phyloP scores from a whole-genome alignment of 2,888 invertebrate genomes.

The Chesias legatella region DNA sequence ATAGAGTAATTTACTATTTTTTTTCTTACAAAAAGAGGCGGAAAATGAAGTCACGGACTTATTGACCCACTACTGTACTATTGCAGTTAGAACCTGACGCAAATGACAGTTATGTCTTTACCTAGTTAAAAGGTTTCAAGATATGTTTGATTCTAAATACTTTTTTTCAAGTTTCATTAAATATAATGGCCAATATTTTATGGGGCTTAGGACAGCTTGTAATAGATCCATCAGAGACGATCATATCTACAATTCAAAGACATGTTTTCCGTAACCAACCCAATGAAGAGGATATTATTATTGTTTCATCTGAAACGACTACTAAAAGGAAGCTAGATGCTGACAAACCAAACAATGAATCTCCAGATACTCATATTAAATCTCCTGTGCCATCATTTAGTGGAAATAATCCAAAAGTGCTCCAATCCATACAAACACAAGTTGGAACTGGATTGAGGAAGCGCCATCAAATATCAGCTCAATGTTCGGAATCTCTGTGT shows the following conservation, averaged over 20 bases:
- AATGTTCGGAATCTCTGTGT: slow-evolving; percentile 31
- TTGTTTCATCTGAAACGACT: slow-evolving; percentile 11
- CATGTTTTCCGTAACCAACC: slow-evolving; percentile 30
- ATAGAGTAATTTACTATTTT: too few relatives aligned
- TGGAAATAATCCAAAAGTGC: slow-evolving; percentile 7
- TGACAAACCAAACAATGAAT: not conserved
- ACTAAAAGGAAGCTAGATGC: not conserved
- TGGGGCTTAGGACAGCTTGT: slow-evolving; percentile 56
- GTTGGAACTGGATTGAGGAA: slow-evolving; percentile 31
- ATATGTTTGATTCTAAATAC: too few relatives aligned
- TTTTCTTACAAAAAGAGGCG: too few relatives aligned
- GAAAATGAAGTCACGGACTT: too few relatives aligned
- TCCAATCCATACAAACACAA: slow-evolving; percentile 37
- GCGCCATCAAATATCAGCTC: slow-evolving; percentile 36
- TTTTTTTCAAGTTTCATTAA: too few relatives aligned
- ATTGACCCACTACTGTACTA: too few relatives aligned
- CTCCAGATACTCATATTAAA: not conserved
- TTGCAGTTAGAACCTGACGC: too few relatives aligned
- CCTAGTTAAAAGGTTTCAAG: too few relatives aligned
- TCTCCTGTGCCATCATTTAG: slow-evolving; percentile 9
- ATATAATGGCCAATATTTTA: slow-evolving; percentile 46
- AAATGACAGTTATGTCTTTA: too few relatives aligned
- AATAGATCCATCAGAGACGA: slow-evolving; percentile 52
- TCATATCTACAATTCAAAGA: slow-evolving; percentile 42
- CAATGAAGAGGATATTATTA: slow-evolving; percentile 6